Evolutionary conservation across 2,888 invertebrate genomes (phyloP).

Genomic region (Anagyrus pseudococci): DNA sequence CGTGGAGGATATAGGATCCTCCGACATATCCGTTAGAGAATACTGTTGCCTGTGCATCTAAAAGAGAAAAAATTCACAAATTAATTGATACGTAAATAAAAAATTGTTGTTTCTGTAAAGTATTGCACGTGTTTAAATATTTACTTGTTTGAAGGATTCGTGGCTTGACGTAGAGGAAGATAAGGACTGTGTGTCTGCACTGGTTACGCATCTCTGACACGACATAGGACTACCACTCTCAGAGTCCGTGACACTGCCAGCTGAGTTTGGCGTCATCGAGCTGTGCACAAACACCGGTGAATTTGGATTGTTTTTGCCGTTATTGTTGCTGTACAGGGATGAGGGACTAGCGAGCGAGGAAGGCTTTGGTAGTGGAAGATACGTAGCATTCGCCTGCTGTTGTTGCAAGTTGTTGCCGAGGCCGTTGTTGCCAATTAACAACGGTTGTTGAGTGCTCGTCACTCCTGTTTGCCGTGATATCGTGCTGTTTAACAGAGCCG

Average conservation of each 20-base stretch:
- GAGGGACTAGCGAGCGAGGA: constrained; percentile 56
- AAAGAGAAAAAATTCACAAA: background rate
- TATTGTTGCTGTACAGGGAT: constrained; percentile 47
- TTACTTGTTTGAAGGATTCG: constrained; percentile 53
- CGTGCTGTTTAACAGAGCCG: constrained; percentile 83
- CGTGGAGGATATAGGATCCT: constrained; percentile 73
- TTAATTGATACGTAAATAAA: background rate
- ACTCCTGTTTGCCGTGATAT: constrained; percentile 72
- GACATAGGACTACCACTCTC: constrained; percentile 50
- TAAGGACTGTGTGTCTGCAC: constrained; percentile 52
- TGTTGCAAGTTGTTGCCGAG: constrained; percentile 9
- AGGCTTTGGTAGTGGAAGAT: constrained; percentile 58
- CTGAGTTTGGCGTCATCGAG: constrained; percentile 56
- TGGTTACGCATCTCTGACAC: constrained; percentile 54
- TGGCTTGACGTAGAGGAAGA: constrained; percentile 44
- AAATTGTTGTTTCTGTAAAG: no score
- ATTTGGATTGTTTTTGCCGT: constrained; percentile 55
- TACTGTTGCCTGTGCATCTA: constrained; percentile 45
- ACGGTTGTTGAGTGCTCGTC: constrained; percentile 54
- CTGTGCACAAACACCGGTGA: constrained; percentile 59
- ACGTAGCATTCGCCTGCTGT: constrained; percentile 42
- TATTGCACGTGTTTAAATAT: background rate
- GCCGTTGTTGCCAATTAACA: constrained; percentile 23
- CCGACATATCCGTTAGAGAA: constrained; percentile 55
- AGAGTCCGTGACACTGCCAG: constrained; percentile 49